Conservation (phyloP, 2,888 invertebrate species). For the Nemotelus pantherinus region DNA sequence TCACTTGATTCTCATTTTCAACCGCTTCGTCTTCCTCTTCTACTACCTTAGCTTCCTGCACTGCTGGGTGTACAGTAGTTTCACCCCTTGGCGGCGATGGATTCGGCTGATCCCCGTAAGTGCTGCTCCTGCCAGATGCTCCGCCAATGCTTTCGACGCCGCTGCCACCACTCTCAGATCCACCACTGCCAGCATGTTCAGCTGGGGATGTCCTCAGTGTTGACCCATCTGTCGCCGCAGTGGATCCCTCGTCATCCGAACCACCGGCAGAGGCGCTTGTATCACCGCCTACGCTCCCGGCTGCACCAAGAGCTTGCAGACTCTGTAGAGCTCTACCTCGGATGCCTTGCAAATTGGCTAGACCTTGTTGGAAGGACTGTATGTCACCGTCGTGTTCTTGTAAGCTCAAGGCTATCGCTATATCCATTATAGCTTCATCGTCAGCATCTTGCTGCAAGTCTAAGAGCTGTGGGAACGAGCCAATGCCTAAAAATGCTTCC, state of each 20-base stretch:
- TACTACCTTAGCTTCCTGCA: constrained; percentile 54
- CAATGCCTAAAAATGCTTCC: constrained; percentile 67
- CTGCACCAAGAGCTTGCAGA: constrained; percentile 62
- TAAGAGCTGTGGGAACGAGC: constrained; percentile 79
- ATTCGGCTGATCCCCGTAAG: constrained; percentile 77
- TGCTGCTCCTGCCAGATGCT: constrained; percentile 93
- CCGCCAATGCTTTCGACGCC: constrained; percentile 92
- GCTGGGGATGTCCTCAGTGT: constrained; percentile 87
- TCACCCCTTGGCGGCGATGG: constrained; percentile 61
- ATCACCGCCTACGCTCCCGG: constrained; percentile 63
- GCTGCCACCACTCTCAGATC: constrained; percentile 91
- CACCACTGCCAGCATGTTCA: constrained; percentile 77
- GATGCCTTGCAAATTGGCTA: constrained; percentile 62
- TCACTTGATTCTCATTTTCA: constrained; percentile 62
- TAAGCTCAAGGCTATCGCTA: constrained; percentile 93
- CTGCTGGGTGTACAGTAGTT: constrained; percentile 48
- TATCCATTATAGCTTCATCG: constrained; percentile 96
- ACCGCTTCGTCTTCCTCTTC: constrained; percentile 58
- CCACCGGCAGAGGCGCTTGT: constrained; percentile 87
- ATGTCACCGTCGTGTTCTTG: constrained; percentile 79
- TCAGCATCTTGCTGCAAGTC: constrained; percentile 95
- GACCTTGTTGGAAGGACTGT: constrained; percentile 67
- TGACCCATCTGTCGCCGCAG: constrained; percentile 93
- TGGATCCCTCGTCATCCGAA: constrained; percentile 94
- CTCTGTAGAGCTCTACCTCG: constrained; percentile 64